These are phyloP conservation scores for Acridotheres tristis DNA, from an alignment of 2,797 vertebrate genomes.

Conservation along the genomic window DNA sequence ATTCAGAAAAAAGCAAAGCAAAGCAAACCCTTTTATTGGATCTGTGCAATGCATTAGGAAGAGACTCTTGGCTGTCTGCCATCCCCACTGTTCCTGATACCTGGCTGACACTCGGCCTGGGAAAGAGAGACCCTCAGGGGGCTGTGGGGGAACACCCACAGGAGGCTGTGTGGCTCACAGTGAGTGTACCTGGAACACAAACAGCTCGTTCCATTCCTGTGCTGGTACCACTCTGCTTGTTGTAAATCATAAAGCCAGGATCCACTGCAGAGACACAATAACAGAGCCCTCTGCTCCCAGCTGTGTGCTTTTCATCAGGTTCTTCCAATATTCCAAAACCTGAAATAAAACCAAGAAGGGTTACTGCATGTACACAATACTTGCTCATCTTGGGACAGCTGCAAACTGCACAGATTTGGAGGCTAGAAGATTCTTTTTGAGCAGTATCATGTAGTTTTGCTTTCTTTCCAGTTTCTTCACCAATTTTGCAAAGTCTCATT, in stretches of 20 bases:
- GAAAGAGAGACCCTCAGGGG: background rate
- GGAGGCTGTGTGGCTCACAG: background rate
- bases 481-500: background rate
- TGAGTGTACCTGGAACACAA: background rate
- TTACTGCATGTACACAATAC: background rate
- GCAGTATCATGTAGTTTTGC: background rate
- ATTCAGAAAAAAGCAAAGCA: background rate
- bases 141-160: background rate
- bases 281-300: background rate
- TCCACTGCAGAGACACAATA: background rate
- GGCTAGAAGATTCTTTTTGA: background rate
- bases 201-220: background rate
- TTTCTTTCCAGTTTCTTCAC: background rate
- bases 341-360: background rate
- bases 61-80: background rate
- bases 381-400: background rate
- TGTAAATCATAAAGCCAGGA: background rate
- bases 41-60: background rate
- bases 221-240: background rate
- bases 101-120: background rate
- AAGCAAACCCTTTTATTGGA: background rate
- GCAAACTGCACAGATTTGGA: background rate
- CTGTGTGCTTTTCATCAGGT: rapidly evolving
- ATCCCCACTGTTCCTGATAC: background rate
- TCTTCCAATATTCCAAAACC: background rate